Base-by-base conservation (phyloP, 2,888 invertebrate genomes). In the Pantelozetes paolii region DNA sequence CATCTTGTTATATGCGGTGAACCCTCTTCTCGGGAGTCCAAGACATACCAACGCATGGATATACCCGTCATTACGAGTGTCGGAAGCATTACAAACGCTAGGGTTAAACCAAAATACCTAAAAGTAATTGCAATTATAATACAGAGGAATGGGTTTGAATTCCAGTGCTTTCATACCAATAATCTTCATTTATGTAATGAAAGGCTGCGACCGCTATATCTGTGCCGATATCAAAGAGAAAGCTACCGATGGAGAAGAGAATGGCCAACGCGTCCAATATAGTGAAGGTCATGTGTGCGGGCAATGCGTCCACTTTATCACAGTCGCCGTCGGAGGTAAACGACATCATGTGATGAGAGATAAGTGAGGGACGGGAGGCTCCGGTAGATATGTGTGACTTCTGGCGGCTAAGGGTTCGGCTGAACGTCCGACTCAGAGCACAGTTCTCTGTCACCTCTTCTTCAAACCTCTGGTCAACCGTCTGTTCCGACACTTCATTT, bases 11-110 rank as follows among this genome's bases (percentile, higher is more conserved):
- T 78, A 32, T 50, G 42, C 0, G 77, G 77, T 18, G 77, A 62
- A 32, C 59, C 73, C 13, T 76, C 75, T 42, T 75, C 72, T 59
- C 77, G 75, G 13, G 76, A 75, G 72, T 79, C 78, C 18, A 77
- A 72, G 9, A 79, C 72, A 71, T 79, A 80, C 90, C 91, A 90
- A 82, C 88, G 83, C 77, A 88, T 85, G 71, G 90, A 90, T 72
- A 91, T 87, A 15, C 87, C 86, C 15, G 89, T 89, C 81, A 89
- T 90, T 36, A 90, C 87, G 77, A 90, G 84, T 0, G 90, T 89
- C 67, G 91, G 90, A 78, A 90, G 81, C 67, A 90, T 83, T 77
- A 91, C 88, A 80, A 90, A 89, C 45, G 85, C 85, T 64, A 89
- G 81, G 0, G 91, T 91, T 82, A 88, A 86, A 30, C 85, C 84